phyloP scores from a whole-genome alignment of 2,113 vertebrate genomes.

The Cheirogaleus medius region DNA sequence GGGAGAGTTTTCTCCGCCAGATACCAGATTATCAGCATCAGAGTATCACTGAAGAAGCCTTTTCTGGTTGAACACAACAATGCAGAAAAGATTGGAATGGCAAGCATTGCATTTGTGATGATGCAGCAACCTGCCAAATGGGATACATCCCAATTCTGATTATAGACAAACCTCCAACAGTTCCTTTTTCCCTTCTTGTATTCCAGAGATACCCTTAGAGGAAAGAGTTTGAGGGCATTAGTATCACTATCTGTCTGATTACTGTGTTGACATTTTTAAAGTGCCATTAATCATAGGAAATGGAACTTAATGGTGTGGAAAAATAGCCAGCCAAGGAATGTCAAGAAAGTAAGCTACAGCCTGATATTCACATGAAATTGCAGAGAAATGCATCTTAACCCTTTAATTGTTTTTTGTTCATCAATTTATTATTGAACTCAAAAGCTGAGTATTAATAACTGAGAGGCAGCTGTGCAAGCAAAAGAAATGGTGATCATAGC shows the following conservation, averaged over 20 bases:
- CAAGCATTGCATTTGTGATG: not conserved
- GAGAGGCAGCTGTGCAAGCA: not conserved
- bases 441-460: not conserved
- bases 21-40: not conserved
- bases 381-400: slow-evolving; percentile 17
- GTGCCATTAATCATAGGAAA: slow-evolving; percentile 72
- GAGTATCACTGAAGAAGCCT: not conserved
- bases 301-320: slow-evolving; percentile 66
- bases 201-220: slow-evolving; percentile 50
- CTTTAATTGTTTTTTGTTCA: slow-evolving; percentile 20
- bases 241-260: slow-evolving; percentile 64
- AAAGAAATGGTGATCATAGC: not conserved
- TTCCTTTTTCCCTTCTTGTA: slow-evolving; percentile 15
- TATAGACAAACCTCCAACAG: not conserved
- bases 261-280: slow-evolving; percentile 71
- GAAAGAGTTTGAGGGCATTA: slow-evolving; percentile 56
- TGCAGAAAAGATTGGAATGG: not conserved
- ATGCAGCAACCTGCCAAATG: not conserved
- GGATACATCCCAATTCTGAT: not conserved
- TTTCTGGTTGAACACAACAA: not conserved
- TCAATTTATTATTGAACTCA: not conserved
- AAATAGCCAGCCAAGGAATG: slow-evolving; percentile 45
- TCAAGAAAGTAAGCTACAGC: slow-evolving; percentile 49
- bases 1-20: not conserved
- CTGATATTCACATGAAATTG: not conserved